phyloP scores from a whole-genome alignment of 2,797 vertebrate genomes.

The Anisognathus igniventris region DNA sequence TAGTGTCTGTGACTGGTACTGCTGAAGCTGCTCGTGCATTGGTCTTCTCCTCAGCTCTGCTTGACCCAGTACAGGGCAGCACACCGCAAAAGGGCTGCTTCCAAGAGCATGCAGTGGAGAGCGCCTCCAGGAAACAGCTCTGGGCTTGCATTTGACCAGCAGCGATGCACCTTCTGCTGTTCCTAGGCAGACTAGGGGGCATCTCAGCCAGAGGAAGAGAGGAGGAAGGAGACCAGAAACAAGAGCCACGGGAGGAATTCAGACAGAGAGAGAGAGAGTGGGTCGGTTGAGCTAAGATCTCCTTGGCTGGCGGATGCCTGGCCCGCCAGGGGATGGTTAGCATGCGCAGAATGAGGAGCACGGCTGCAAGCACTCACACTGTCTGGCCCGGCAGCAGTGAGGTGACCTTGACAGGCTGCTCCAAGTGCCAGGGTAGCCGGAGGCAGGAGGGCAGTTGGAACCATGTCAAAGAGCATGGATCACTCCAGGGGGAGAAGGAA shows the following conservation, averaged over 20 bases:
- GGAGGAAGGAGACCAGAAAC: constrained; percentile 42
- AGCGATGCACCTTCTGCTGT: background rate
- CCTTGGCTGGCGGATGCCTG: background rate
- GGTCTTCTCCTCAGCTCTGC: background rate
- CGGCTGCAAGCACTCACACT: background rate
- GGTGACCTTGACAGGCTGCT: constrained; percentile 62
- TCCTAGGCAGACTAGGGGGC: constrained; percentile 25
- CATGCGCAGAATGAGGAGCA: constrained; percentile 32
- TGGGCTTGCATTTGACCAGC: background rate
- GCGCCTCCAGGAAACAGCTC: background rate
- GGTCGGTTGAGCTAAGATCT: background rate
- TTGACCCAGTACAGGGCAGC: rapidly evolving
- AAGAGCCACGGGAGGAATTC: constrained; percentile 1
- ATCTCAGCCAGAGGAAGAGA: background rate
- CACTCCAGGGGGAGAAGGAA: background rate
- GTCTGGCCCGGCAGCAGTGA: background rate
- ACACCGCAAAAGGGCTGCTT: background rate
- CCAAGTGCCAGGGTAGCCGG: background rate
- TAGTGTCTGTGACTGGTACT: constrained; percentile 30
- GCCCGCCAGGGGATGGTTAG: background rate
- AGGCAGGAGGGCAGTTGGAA: constrained; percentile 4
- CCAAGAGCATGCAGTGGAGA: background rate
- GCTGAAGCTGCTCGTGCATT: background rate
- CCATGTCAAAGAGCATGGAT: background rate
- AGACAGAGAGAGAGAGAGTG: constrained; percentile 27